These are phyloP conservation scores for Epinotia brunnichana DNA, from an alignment of 2,888 invertebrate genomes.

Conservation along the genomic window DNA sequence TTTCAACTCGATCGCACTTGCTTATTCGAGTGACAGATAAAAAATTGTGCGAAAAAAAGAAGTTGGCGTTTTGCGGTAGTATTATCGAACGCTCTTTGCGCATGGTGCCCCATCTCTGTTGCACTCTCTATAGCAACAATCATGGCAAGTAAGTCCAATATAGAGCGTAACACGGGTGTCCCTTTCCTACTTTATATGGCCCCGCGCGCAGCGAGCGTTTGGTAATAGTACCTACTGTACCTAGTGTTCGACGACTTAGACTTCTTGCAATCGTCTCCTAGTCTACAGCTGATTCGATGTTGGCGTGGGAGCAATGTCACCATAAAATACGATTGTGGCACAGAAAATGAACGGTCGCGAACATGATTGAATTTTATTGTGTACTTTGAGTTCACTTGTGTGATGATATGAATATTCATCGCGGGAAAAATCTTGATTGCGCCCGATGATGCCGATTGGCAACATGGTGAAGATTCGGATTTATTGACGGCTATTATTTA, in stretches of 20 bases:
- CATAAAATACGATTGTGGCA: constrained; percentile 74
- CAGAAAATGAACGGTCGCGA: constrained; percentile 66
- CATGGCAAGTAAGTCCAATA: too few relatives aligned
- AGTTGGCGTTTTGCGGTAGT: too few relatives aligned
- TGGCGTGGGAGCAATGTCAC: constrained; percentile 78
- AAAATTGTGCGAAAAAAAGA: too few relatives aligned
- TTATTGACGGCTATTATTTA: constrained; percentile 2
- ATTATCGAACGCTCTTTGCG: too few relatives aligned
- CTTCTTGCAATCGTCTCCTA: neutral
- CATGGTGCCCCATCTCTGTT: too few relatives aligned
- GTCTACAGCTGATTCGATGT: constrained; percentile 56
- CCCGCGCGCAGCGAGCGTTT: too few relatives aligned
- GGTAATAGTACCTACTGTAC: neutral
- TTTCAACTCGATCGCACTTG: too few relatives aligned
- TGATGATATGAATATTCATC: constrained; percentile 50
- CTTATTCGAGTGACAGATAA: too few relatives aligned
- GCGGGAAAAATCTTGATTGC: constrained; percentile 27
- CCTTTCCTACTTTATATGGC: too few relatives aligned
- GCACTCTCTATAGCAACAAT: too few relatives aligned
- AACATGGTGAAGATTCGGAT: constrained; percentile 19
- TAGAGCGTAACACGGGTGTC: too few relatives aligned
- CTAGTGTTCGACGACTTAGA: neutral
- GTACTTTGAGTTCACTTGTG: constrained; percentile 63
- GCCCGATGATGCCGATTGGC: constrained; percentile 4
- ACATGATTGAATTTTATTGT: constrained; percentile 81